Evolutionary conservation across 2,888 invertebrate species (phyloP), one percentile per base, ranked within the genome.

Genomic region (Crepidodera aurea): DNA sequence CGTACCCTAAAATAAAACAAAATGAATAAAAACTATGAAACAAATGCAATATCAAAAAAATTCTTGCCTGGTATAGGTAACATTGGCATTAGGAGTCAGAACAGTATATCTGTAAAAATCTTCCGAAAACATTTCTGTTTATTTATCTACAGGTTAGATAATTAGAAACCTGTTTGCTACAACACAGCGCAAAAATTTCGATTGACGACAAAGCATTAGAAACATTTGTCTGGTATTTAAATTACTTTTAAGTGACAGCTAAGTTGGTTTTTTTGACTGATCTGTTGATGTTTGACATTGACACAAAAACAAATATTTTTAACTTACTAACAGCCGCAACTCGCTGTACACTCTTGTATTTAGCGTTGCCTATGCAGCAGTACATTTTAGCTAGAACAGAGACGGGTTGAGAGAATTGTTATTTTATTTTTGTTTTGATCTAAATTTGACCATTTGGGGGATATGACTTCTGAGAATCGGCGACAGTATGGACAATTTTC

Each of bases 61-160:
- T 25, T 3, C 2, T 50, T 50, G 59, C 62, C 58, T 62, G 22
- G 58, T 19, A 44, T 58, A 37, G 27, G 51, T 42, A 15, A 42
- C 34, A 44, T 48, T 42, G 8, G 37, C 18, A 37, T 48, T 40
- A 15, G 48, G 37, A 13, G 50, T 54, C 34, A 63, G 37, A 1
- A 59, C 44, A 34, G 53, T 55, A 51, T 63, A 63, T 44, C 42
- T 50, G 29, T 54, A 63, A 55, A 55, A 42, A 59, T 55, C 59
- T 15, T 54, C 63, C 3, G 55, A 44, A 27, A 51, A 59, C 63
- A 63, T 63, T 15, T 44, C 34, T 40, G 10, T 13, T 19, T 19
- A 34, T 34, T 51, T 15, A 5, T 12, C 6, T 6, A 10, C 34
- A 34, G 1, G 12, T 46, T 27, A 40, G 18, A 40, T 27, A 46